Evolutionary conservation across 2,113 vertebrate species (phyloP), one percentile per base, ranked within the genome.

Genomic region (Archocentrus centrarchus): DNA sequence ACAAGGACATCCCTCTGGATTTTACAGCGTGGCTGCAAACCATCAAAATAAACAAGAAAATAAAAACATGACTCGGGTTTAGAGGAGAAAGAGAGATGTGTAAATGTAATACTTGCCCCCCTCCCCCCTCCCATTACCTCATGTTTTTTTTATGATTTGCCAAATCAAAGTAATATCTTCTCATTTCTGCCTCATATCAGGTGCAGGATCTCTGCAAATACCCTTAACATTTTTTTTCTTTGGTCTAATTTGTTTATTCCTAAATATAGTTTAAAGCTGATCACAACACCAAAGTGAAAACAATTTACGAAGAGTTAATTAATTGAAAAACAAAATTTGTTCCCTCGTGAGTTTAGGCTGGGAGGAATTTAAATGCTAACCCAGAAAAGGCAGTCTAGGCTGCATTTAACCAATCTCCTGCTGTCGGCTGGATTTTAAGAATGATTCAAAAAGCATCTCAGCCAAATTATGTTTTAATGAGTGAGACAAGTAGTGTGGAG

Each of bases 11-110:
- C 84, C 87, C 77, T 53, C 50, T 66, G 84, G 89, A 86, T 83
- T 73, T 90, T 83, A 70, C 59, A 7, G 82, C 55, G 3, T 22
- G 1, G 73, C 37, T 80, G 85, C 66, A 80, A 89, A 81, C 79
- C 53, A 59, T 47, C 6, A 32, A 27, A 77, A 85, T 84, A 81
- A 90, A 89, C 77, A 88, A 68, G 73, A 79, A 83, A 68, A 79
- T 60, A 81, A 59, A 61, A 89, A 64, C 58, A 70, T 77, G 82
- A 81, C 57, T 80, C 35, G 35, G 55, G 77, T 89, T 83, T 60
- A 53, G 73, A 59, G 82, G 50, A 63, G 80, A 70, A 63, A 44
- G n/a, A 60, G 39, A 82, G 77, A 41, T 53, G 47, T 66, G 60
- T 79, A 47, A 57, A 77, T 30, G 30, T 75, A 68, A 84, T 57